Evolutionary conservation across 2,888 invertebrate genomes (phyloP).

Genomic region (Mythimna vitellina): DNA sequence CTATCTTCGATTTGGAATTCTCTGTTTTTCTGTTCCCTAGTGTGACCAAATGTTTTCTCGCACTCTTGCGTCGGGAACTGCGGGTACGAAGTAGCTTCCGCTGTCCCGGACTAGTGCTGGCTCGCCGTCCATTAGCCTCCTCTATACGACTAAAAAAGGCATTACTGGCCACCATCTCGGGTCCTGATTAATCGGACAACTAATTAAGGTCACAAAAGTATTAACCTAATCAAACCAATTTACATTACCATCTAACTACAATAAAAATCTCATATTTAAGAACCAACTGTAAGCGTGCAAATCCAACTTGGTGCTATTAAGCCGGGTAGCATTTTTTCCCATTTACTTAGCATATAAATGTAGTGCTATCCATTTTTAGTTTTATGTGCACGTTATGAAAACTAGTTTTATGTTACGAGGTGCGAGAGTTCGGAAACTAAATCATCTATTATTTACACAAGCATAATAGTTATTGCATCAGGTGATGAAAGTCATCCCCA

Average conservation of each 20-base stretch:
- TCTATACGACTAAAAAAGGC: no score
- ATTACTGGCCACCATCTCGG: no score
- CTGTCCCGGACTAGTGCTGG: no score
- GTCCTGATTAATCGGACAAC: not conserved
- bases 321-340: not conserved
- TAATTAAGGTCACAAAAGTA: not conserved
- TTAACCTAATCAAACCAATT: not conserved
- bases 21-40: no score
- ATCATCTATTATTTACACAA: slow-evolving; percentile 7
- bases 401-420: not conserved
- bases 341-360: not conserved
- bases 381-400: no score
- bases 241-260: not conserved
- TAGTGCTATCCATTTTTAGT: not conserved
- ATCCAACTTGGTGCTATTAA: not conserved
- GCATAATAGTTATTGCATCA: slow-evolving; percentile 3
- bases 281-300: slow-evolving; percentile 8
- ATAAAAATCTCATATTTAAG: not conserved
- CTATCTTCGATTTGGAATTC: no score
- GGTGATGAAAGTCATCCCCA: not conserved
- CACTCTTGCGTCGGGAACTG: no score
- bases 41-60: no score
- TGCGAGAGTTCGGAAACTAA: not conserved
- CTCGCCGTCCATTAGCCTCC: no score
- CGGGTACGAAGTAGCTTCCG: no score